These are phyloP conservation scores for Sesamia nonagrioides DNA, from an alignment of 1,140 invertebrate genomes.

Conservation along the genomic window DNA sequence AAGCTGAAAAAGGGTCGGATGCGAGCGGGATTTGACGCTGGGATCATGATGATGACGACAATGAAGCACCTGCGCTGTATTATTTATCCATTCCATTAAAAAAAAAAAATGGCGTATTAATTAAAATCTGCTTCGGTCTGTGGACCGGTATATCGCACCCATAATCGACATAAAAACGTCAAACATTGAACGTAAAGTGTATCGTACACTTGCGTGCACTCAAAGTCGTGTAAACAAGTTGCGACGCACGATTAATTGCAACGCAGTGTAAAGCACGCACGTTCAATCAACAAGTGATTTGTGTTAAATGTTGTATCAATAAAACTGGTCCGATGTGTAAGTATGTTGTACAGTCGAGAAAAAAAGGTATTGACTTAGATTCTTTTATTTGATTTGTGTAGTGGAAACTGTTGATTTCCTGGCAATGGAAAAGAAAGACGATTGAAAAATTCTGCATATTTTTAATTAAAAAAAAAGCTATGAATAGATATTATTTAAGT, in stretches of 20 bases:
- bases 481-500: no score
- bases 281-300: constrained; percentile 70
- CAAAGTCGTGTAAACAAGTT: constrained; percentile 64
- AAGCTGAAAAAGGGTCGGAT: no score
- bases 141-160: constrained; percentile 15
- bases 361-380: constrained; percentile 22
- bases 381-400: not conserved
- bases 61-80: not conserved
- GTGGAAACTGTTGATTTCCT: not conserved
- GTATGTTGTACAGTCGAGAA: constrained; percentile 37
- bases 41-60: no score
- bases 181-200: constrained; percentile 40
- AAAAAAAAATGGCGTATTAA: constrained; percentile 26
- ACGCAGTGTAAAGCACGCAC: constrained; percentile 61
- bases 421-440: no score
- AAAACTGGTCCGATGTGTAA: constrained; percentile 57
- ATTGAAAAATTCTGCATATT: no score
- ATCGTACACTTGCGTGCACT: constrained; percentile 62
- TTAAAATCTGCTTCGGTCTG: constrained; percentile 40
- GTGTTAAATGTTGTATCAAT: constrained; percentile 69
- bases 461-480: no score
- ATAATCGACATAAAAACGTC: constrained; percentile 54
- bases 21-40: no score
- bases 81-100: constrained; percentile 24
- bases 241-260: constrained; percentile 64